Conservation (phyloP, 1,140 invertebrate species). For the Neoseiulus cucumeris region DNA sequence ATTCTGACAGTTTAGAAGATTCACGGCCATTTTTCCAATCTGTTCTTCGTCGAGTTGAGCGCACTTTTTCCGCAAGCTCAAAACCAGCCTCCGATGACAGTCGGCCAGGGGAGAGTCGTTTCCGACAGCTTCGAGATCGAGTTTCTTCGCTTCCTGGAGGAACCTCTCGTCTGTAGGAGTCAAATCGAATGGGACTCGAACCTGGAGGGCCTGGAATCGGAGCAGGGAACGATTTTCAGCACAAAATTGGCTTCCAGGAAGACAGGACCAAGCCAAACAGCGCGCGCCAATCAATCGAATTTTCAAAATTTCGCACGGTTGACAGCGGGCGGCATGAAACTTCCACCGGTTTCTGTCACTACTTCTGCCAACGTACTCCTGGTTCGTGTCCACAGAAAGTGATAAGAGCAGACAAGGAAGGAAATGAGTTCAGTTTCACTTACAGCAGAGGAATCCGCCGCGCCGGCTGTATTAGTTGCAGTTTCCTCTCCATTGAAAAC, state of each 20-base stretch:
- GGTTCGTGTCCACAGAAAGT: too few species aligned
- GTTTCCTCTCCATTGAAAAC: too few species aligned
- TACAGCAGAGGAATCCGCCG: too few species aligned
- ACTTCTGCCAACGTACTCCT: too few species aligned
- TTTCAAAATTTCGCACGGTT: too few species aligned
- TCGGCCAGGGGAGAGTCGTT: slow-evolving; percentile 35
- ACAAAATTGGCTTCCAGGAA: neutral
- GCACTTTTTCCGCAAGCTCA: slow-evolving; percentile 38
- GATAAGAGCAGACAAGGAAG: too few species aligned
- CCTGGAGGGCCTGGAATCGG: neutral
- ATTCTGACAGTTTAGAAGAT: slow-evolving; percentile 46
- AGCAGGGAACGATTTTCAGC: neutral
- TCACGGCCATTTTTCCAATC: slow-evolving; percentile 42
- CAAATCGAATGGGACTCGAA: slow-evolving; percentile 37
- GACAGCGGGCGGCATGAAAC: too few species aligned
- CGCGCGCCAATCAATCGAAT: too few species aligned
- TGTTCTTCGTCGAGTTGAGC: slow-evolving; percentile 40
- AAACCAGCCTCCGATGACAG: slow-evolving; percentile 41
- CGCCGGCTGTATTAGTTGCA: too few species aligned
- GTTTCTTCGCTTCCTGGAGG: slow-evolving; percentile 37
- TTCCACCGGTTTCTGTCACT: too few species aligned
- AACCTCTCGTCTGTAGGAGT: slow-evolving; percentile 42
- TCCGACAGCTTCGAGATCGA: slow-evolving; percentile 30
- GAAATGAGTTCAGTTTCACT: too few species aligned
- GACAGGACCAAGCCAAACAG: too few species aligned